phyloP scores from a whole-genome alignment of 2,888 invertebrate genomes.

The Cosmia trapezina region DNA sequence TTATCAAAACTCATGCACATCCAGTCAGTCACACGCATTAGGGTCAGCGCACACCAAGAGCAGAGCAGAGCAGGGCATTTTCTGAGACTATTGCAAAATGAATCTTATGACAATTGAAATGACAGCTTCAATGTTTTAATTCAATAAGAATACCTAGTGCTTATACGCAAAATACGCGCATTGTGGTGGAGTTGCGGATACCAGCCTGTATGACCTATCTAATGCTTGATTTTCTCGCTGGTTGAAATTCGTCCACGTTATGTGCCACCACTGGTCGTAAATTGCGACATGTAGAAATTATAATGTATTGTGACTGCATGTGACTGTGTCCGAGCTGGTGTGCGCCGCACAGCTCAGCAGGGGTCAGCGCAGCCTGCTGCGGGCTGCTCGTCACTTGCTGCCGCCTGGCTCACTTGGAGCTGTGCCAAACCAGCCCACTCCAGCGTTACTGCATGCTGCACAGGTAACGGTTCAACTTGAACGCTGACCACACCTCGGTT shows the following conservation, averaged over 20 bases:
- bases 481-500: slow-evolving; percentile 32
- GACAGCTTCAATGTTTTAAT: too few relatives aligned
- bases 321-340: background rate
- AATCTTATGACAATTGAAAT: too few relatives aligned
- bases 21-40: too few relatives aligned
- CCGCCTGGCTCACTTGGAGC: slow-evolving; percentile 33
- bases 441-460: slow-evolving; percentile 22
- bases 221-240: background rate
- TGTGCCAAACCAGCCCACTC: slow-evolving; percentile 42
- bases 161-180: too few relatives aligned
- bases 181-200: too few relatives aligned
- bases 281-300: background rate
- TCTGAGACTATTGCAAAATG: too few relatives aligned
- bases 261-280: background rate
- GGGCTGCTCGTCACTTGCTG: background rate
- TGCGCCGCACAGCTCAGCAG: too few relatives aligned
- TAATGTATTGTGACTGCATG: background rate
- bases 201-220: too few relatives aligned
- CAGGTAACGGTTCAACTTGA: slow-evolving; percentile 24
- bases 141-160: too few relatives aligned
- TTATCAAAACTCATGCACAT: background rate
- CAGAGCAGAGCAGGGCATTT: too few relatives aligned
- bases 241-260: too few relatives aligned
- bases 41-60: too few relatives aligned
- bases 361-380: background rate